Base-by-base conservation (phyloP, 2,797 vertebrate species). In the Girardinus metallicus region DNA sequence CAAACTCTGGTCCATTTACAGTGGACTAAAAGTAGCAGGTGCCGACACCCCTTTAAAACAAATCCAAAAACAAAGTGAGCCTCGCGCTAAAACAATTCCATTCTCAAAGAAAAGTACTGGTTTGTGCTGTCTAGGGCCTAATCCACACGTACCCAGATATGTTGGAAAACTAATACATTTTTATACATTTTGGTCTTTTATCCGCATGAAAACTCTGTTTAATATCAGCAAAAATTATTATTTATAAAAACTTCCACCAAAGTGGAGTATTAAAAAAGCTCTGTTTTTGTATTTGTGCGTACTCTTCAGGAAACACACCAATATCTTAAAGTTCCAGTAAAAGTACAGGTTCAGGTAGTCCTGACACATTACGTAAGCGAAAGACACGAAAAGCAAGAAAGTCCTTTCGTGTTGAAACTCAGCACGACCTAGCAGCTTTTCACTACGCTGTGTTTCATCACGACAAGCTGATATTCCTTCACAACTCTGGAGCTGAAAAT, bases 331-430 rank as follows among this genome's bases (percentile, higher is more conserved):
- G 1, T 11, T 68, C 0, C 64, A 39, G 36, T 53, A 64, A 64
- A 23, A 23, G 4, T 2, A 66, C 16, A 64, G 34, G 16, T 66
- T 66, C 34, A 10, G 18, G 8, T 23, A 4, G 34, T 66, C 34
- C 1, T 51, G 44, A 49, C 46, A 31, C 44, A 21, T 53, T 7
- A 57, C 23, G 6, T 39, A 13, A 18, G 8, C 1, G 34, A 4
- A 9, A 43, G 11, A 74, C 73, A 26, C 23, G 2, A 31, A 60
- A 60, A 60, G 74, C 74, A 75, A 75, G 64, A 68, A 68, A 68
- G 53, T 44, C 74, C n/a, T 31, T 53, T 29, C 18, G 2, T 75
- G n/a, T 60, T 31, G 26, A n/a, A 36, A 29, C 4, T 6, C 39
- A 41, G 16, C 26, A 39, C 60, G 36, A 60, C 39, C 8, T 18